phyloP scores from a whole-genome alignment of 2,113 vertebrate species.

The Trichechus manatus region DNA sequence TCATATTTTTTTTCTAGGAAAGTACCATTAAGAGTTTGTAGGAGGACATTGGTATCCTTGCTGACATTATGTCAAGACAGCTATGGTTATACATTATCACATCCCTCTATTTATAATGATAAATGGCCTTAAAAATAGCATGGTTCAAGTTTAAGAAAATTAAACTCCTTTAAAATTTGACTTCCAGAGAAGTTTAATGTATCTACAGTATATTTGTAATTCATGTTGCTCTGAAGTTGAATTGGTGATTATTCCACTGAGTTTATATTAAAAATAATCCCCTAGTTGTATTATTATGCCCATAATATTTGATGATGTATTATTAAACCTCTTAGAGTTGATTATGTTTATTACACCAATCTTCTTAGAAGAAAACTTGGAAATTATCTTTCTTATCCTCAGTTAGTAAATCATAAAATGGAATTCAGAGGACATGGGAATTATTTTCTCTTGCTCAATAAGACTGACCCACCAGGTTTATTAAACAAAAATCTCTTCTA shows the following conservation, averaged over 20 bases:
- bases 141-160: slow-evolving; percentile 51
- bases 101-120: slow-evolving; percentile 14
- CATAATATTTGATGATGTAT: slow-evolving; percentile 48
- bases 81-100: neutral
- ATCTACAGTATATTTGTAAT: slow-evolving; percentile 8
- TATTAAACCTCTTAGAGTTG: slow-evolving; percentile 65
- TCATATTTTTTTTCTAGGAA: slow-evolving; percentile 12
- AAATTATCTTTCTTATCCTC: slow-evolving; percentile 63
- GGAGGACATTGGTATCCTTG: neutral
- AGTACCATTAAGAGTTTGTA: neutral
- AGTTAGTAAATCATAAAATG: slow-evolving; percentile 65
- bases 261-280: slow-evolving; percentile 49
- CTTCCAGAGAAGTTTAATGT: slow-evolving; percentile 18
- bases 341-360: slow-evolving; percentile 54
- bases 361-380: slow-evolving; percentile 56
- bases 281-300: slow-evolving; percentile 46
- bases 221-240: slow-evolving; percentile 23
- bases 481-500: slow-evolving; percentile 34
- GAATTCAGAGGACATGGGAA: neutral
- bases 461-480: neutral
- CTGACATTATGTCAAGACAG: neutral
- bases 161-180: slow-evolving; percentile 33
- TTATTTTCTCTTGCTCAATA: slow-evolving; percentile 41
- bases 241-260: slow-evolving; percentile 49
- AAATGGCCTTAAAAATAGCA: slow-evolving; percentile 40